A percentile compares a stretch with the other conserved stretches of the same genome.
Evolutionary conservation across 2,888 invertebrate species (phyloP).

Genomic region (Leptinotarsa peninsularis): DNA sequence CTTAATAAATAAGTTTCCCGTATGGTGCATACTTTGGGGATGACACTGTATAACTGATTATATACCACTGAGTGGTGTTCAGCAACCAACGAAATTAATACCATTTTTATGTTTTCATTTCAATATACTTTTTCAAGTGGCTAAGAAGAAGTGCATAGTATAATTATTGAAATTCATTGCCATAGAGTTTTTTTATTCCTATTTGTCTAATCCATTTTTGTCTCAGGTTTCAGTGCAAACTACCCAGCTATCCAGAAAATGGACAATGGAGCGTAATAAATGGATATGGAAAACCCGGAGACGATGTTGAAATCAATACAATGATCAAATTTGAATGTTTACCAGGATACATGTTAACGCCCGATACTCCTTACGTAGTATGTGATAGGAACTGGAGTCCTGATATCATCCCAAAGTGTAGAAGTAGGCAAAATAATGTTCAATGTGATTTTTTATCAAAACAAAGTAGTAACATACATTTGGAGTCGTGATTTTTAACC

Average conservation of each 20-base stretch:
- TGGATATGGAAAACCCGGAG: constrained; percentile 39
- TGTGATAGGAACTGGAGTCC: constrained; percentile 36
- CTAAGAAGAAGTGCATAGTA: no score
- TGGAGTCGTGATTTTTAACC: neutral
- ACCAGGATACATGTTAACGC: constrained; percentile 32
- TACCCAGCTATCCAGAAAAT: constrained; percentile 35
- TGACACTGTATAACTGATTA: no score
- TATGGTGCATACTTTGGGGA: no score
- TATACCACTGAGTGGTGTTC: no score
- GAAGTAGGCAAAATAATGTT: constrained; percentile 33
- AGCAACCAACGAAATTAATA: no score
- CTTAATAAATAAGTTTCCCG: no score
- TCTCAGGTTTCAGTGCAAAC: constrained; percentile 31
- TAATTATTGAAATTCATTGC: no score
- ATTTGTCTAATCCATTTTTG: no score
- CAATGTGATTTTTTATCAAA: neutral
- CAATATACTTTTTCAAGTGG: no score
- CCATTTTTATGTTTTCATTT: no score
- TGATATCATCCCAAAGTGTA: constrained; percentile 35
- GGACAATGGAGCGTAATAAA: constrained; percentile 39
- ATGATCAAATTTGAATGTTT: constrained; percentile 37
- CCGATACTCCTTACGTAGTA: constrained; percentile 25
- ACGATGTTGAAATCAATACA: constrained; percentile 33
- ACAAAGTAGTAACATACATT: neutral
- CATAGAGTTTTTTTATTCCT: no score